Conservation (phyloP, 2,888 invertebrate genomes). For the Blomia tropicalis region DNA sequence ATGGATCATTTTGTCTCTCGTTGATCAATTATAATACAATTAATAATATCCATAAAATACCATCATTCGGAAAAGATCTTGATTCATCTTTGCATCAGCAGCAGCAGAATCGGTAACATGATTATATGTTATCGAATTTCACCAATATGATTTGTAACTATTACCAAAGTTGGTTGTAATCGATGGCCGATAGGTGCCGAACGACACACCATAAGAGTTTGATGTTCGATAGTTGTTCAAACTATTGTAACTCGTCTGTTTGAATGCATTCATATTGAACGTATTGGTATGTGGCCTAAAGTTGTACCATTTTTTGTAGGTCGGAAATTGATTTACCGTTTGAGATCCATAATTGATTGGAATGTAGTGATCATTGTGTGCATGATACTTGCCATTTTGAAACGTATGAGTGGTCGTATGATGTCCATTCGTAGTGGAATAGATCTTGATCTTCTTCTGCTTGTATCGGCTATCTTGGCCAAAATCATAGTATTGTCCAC, state of each 20-base stretch:
- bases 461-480: background rate
- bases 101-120: background rate
- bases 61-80: too few relatives aligned
- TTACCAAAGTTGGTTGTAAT: background rate
- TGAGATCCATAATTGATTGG: slow-evolving; percentile 8
- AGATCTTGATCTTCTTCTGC: slow-evolving; percentile 6
- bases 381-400: slow-evolving; percentile 3
- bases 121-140: too few relatives aligned
- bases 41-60: too few relatives aligned
- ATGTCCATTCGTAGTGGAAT: background rate
- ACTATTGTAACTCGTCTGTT: background rate
- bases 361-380: background rate
- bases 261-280: background rate
- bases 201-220: background rate
- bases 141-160: background rate
- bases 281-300: background rate
- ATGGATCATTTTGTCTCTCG: too few relatives aligned
- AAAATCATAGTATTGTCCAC: background rate
- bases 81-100: background rate
- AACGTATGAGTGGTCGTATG: background rate
- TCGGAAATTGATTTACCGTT: too few relatives aligned
- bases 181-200: background rate
- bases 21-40: too few relatives aligned
- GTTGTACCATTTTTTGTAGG: background rate
- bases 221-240: background rate